phyloP scores from a whole-genome alignment of 2,113 vertebrate genomes.

The Pachypanchax playfairii region DNA sequence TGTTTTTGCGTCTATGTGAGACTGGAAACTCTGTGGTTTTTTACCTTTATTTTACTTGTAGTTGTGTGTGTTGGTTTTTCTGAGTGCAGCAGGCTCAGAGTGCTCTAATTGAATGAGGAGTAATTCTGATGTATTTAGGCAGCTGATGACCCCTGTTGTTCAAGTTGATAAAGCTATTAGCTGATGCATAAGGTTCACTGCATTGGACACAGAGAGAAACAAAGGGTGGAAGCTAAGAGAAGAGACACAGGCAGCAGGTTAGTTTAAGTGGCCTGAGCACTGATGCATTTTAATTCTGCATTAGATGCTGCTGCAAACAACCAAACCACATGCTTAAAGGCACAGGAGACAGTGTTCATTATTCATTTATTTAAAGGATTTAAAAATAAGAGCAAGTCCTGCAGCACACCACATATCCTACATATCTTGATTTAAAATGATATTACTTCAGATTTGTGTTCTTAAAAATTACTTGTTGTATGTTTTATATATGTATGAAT shows the following conservation, averaged over 20 bases:
- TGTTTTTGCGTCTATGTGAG: background rate
- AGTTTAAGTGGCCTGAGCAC: conserved; percentile 34
- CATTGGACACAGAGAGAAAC: conserved; percentile 24
- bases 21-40: too few species aligned
- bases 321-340: conserved; percentile 11
- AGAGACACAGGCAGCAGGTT: conserved; percentile 26
- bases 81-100: conserved; percentile 24
- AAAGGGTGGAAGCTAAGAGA: conserved; percentile 16
- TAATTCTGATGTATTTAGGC: conserved; percentile 71
- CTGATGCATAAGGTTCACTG: conserved; percentile 48
- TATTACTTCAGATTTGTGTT: too few species aligned
- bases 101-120: conserved; percentile 61
- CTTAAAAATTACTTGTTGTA: too few species aligned
- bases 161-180: conserved; percentile 61
- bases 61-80: background rate
- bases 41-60: too few species aligned
- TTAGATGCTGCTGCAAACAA: conserved; percentile 39
- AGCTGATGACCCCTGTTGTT: conserved; percentile 68
- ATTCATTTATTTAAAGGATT: conserved; percentile 24
- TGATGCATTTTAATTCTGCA: conserved; percentile 34
- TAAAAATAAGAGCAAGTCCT: conserved; percentile 29
- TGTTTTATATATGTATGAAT: too few species aligned
- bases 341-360: conserved; percentile 18
- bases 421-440: conserved; percentile 6
- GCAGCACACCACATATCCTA: background rate